Base-by-base conservation (phyloP, 2,113 vertebrate species). In the Macroglossus sobrinus region DNA sequence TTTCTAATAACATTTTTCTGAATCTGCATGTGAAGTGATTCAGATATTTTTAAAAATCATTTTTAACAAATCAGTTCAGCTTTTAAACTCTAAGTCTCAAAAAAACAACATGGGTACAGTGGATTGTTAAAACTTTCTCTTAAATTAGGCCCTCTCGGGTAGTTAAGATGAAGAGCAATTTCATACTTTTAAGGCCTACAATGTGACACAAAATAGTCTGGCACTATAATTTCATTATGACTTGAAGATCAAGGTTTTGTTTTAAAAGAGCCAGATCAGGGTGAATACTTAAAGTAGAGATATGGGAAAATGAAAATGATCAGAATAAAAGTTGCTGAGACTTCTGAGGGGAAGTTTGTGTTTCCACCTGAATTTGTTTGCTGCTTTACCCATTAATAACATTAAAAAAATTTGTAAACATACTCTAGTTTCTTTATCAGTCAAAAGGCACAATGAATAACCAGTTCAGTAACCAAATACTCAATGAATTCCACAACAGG, bases 381-480 rank as follows among this genome's bases (percentile, higher is more conserved):
- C 55, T 91, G 45, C 11, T 93, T 80, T 89, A 74, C n/a, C 59
- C n/a, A 89, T 95, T 84, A 84, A 71, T 84, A 91, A 93, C 53
- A 86, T 92, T 87, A 14, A 50, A 72, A 2, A 12, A 71, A 94
- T 28, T 1, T 69, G 53, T 80, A 85, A 90, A 38, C 59, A 38
- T 81, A 78, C 13, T 76, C 33, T 86, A 78, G 89, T 79, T 33
- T 94, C 47, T 68, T 68, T 90, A 57, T 63, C 59, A 81, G 33
- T 55, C 68, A 94, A 89, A 68, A 96, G 72, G 3, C 63, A 38
- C 5, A 78, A 4, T 74, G 89, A 85, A 55, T 71, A 96, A 85
- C 16, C 71, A 79, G 59, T 26, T 45, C 38, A 78, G 30, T 61
- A 74, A 57, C 71, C 47, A 84, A 63, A 50, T 47, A 88, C 15